Evolutionary conservation across 2,888 invertebrate genomes (phyloP).

Genomic region (Bombylius discolor): DNA sequence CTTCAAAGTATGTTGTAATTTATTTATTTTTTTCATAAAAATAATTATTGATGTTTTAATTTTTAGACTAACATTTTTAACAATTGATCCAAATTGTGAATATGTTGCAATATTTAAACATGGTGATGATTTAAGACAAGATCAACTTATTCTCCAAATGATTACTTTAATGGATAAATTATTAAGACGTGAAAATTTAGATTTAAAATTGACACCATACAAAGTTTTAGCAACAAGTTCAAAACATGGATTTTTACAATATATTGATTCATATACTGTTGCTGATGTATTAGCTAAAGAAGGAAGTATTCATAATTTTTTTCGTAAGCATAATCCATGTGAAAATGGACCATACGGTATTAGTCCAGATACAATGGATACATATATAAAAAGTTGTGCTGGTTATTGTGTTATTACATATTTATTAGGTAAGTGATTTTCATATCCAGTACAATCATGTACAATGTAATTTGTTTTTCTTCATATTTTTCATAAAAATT

Average conservation of each 20-base stretch:
- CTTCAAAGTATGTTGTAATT: constrained; percentile 46
- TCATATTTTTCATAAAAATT: neutral
- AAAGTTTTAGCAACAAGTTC: constrained; percentile 90
- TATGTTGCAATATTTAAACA: constrained; percentile 96
- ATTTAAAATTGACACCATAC: constrained; percentile 92
- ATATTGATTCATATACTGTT: constrained; percentile 82
- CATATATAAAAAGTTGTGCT: constrained; percentile 89
- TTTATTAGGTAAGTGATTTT: constrained; percentile 47
- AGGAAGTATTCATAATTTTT: constrained; percentile 85
- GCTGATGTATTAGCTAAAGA: constrained; percentile 81
- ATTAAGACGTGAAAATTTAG: constrained; percentile 84
- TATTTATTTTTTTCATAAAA: neutral
- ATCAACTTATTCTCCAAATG: constrained; percentile 94
- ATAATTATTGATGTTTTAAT: neutral
- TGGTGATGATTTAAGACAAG: constrained; percentile 94
- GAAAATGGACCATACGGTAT: constrained; percentile 84
- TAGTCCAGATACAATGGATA: constrained; percentile 89
- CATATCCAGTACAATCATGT: no score
- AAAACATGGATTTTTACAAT: constrained; percentile 93
- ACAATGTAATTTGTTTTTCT: neutral
- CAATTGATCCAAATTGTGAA: constrained; percentile 59
- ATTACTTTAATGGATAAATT: constrained; percentile 97
- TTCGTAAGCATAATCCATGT: constrained; percentile 78
- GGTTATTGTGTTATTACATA: constrained; percentile 99
- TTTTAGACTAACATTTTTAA: constrained; percentile 66